These are phyloP conservation scores for Hypocryptadius cinnamomeus DNA, from an alignment of 2,113 vertebrate genomes.

Conservation along the genomic window DNA sequence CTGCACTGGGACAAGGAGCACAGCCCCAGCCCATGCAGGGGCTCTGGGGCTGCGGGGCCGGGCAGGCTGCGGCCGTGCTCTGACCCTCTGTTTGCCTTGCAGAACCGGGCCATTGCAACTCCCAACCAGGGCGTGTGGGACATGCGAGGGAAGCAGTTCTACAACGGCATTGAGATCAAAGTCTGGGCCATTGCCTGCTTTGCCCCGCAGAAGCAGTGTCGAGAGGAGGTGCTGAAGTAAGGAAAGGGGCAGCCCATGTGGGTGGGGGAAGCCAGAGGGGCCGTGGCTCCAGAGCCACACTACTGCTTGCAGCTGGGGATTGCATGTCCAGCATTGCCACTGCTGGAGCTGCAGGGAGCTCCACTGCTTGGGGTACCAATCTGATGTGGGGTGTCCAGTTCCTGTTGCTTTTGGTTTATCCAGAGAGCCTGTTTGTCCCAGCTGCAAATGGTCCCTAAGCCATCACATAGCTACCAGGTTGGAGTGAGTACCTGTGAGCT, in stretches of 20 bases:
- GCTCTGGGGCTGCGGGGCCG: not conserved
- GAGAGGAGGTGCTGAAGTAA: conserved; percentile 99
- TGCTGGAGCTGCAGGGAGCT: not conserved
- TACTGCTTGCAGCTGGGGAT: not conserved
- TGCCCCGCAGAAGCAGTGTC: conserved; percentile 97
- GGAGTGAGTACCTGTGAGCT: not conserved
- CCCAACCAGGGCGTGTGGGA: conserved; percentile 99
- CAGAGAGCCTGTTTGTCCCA: not conserved
- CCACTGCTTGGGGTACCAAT: not conserved
- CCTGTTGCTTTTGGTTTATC: not conserved
- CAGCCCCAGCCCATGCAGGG: accelerated
- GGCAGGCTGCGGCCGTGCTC: not conserved
- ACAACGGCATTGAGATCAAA: conserved; percentile 99
- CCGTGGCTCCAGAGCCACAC: not conserved
- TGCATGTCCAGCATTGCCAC: accelerated
- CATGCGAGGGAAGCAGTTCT: conserved; percentile 99
- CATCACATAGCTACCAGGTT: not conserved
- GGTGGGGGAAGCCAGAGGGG: not conserved
- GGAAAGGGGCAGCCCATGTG: conserved; percentile 26
- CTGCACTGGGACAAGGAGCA: not conserved
- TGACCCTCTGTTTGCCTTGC: conserved; percentile 42
- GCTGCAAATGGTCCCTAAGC: not conserved
- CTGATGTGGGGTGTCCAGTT: not conserved
- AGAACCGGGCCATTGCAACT: conserved; percentile 98
- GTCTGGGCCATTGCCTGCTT: conserved; percentile 99